Conservation (phyloP, 2,797 vertebrate genomes). For the Telmatherina bonti region DNA sequence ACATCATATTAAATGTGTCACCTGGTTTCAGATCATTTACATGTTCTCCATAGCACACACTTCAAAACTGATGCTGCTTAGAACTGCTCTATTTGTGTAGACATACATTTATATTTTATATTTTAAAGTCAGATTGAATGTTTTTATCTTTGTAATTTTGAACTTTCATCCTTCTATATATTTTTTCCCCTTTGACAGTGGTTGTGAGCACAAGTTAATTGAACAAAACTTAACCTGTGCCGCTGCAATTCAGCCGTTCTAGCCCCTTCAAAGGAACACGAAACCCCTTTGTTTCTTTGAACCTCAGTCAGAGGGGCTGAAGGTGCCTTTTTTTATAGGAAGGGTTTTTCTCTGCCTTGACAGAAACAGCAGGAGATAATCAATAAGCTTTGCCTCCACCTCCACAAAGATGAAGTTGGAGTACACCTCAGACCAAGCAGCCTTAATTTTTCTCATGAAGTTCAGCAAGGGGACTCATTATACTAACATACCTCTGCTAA, state of each 20-base stretch:
- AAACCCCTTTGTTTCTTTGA: constrained; percentile 51
- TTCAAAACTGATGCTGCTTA: not conserved
- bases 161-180: not conserved
- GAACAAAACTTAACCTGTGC: constrained; percentile 30
- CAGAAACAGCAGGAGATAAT: constrained; percentile 75
- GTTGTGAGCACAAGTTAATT: constrained; percentile 26
- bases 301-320: constrained; percentile 42
- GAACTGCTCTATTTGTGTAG: constrained; percentile 1
- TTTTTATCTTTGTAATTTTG: not conserved
- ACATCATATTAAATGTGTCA: not conserved
- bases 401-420: constrained; percentile 57
- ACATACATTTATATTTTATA: not conserved
- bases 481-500: constrained; percentile 56
- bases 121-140: not conserved
- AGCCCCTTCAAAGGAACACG: constrained; percentile 51
- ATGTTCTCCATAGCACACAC: not conserved
- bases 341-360: constrained; percentile 64
- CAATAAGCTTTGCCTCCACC: constrained; percentile 73
- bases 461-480: constrained; percentile 62
- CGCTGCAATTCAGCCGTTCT: constrained; percentile 33
- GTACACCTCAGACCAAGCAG: constrained; percentile 51
- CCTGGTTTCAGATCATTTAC: not conserved
- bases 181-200: not conserved
- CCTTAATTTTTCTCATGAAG: constrained; percentile 60
- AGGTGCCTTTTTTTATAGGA: constrained; percentile 46